These are phyloP conservation scores for Halisarca cf. caerulea DNA, from an alignment of 37 sponge, comb jelly and placozoan genomes.

Conservation along the genomic window DNA sequence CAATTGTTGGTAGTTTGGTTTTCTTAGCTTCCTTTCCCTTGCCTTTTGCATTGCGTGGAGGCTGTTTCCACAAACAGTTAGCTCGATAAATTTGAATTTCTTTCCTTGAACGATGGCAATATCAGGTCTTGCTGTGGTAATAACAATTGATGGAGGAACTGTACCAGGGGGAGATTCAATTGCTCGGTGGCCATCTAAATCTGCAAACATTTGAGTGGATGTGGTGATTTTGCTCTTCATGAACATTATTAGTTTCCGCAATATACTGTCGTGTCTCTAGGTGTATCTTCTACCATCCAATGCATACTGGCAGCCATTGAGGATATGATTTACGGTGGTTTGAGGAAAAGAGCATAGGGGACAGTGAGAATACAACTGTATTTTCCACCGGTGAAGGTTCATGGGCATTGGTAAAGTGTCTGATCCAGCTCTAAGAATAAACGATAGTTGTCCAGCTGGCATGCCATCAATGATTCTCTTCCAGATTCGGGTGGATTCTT, in stretches of 20 bases:
- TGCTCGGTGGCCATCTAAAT: neutral
- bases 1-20: neutral
- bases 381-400: conserved; percentile 26
- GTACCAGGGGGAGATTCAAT: neutral
- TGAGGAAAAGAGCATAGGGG: neutral
- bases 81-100: neutral
- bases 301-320: conserved; percentile 21
- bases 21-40: neutral
- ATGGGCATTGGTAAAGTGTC: conserved; percentile 37
- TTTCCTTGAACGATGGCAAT: neutral
- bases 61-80: neutral
- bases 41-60: neutral
- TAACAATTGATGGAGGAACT: neutral
- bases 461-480: conserved; percentile 13
- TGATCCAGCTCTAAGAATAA: conserved; percentile 6
- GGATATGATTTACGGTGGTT: conserved; percentile 21
- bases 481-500: neutral
- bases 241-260: neutral
- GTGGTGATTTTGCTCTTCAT: neutral
- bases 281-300: conserved; percentile 6
- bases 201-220: neutral
- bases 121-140: neutral
- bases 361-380: neutral
- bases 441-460: conserved; percentile 21
- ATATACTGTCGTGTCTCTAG: conserved; percentile 19